These are phyloP conservation scores for Eudemis profundana DNA, from an alignment of 2,888 invertebrate species.

Conservation along the genomic window DNA sequence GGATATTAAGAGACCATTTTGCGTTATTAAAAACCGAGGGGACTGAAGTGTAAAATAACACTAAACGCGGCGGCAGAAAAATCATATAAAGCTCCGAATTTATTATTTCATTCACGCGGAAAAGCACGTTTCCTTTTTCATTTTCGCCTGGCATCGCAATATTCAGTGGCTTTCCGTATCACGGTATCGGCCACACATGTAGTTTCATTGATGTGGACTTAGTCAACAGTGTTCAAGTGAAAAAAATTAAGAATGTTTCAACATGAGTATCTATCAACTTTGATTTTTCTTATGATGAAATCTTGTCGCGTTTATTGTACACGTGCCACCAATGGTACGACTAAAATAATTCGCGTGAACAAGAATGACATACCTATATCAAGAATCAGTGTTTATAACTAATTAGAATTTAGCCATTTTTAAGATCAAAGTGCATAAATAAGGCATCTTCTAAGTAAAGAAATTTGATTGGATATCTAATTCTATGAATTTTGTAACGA, in stretches of 20 bases:
- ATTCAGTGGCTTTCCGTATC: constrained; percentile 38
- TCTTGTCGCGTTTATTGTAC: no score
- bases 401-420: no score
- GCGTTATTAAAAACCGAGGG: constrained; percentile 50
- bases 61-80: constrained; percentile 48
- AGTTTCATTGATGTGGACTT: constrained; percentile 20
- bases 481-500: no score
- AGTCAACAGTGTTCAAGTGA: not conserved
- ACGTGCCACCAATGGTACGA: no score
- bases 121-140: constrained; percentile 55
- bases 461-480: no score
- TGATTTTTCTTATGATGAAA: no score
- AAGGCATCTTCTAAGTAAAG: no score
- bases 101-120: constrained; percentile 48
- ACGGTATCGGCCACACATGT: constrained; percentile 14
- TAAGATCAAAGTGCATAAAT: no score
- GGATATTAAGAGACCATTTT: constrained; percentile 47
- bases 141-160: constrained; percentile 49
- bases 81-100: constrained; percentile 39
- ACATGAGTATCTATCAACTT: not conserved
- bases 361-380: no score
- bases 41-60: constrained; percentile 52
- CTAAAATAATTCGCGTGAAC: no score
- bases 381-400: no score
- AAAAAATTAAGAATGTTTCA: constrained; percentile 8